Evolutionary conservation across 2,113 vertebrate genomes (phyloP).

Genomic region (Oxygymnocypris stewartii): DNA sequence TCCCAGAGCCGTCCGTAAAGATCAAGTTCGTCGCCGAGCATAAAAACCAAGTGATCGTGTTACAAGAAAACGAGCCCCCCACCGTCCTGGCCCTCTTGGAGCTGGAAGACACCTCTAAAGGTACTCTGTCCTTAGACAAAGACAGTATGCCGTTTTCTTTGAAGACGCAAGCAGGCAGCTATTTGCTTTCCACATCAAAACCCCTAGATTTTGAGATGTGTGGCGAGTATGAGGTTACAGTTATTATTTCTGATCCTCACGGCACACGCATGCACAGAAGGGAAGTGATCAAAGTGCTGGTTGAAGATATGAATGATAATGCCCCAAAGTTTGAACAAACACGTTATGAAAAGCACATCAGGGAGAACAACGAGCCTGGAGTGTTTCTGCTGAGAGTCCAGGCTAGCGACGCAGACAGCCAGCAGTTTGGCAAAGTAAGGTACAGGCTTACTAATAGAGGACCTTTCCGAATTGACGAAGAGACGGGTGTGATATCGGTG

Average conservation of each 20-base stretch:
- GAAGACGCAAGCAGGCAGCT: constrained; percentile 72
- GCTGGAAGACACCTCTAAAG: constrained; percentile 65
- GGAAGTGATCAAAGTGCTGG: constrained; percentile 63
- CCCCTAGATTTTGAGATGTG: constrained; percentile 74
- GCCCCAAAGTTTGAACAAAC: constrained; percentile 66
- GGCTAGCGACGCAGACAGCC: constrained; percentile 71
- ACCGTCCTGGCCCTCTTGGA: constrained; percentile 73
- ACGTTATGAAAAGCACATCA: constrained; percentile 65
- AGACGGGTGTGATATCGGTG: constrained; percentile 67
- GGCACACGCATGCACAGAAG: constrained; percentile 42
- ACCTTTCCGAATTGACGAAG: constrained; percentile 67
- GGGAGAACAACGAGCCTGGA: constrained; percentile 73
- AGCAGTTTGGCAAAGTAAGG: constrained; percentile 66
- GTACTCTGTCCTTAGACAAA: constrained; percentile 68
- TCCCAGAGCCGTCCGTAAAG: constrained; percentile 65
- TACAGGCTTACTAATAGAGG: constrained; percentile 64
- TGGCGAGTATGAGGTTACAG: constrained; percentile 67
- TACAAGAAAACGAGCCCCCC: constrained; percentile 75
- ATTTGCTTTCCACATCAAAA: constrained; percentile 77
- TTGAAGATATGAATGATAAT: constrained; percentile 77
- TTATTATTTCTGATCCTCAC: constrained; percentile 58
- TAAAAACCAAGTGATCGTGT: constrained; percentile 70
- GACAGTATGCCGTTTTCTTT: constrained; percentile 72
- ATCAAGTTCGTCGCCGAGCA: constrained; percentile 74
- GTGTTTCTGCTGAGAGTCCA: constrained; percentile 62